These are phyloP conservation scores for Stenurella melanura DNA, from an alignment of 2,888 invertebrate genomes.

Conservation along the genomic window DNA sequence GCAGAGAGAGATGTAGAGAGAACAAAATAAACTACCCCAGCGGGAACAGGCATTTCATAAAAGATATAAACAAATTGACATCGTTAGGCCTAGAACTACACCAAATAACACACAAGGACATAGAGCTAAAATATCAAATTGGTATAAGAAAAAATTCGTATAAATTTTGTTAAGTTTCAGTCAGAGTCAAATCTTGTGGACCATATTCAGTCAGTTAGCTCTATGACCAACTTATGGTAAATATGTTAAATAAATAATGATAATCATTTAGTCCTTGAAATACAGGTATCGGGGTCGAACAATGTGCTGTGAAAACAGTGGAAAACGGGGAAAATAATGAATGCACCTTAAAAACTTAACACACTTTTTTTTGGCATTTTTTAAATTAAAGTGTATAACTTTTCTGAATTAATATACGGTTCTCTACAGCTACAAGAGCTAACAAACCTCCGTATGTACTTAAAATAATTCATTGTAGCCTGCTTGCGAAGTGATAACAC, in stretches of 20 bases:
- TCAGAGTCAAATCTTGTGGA: constrained; percentile 47
- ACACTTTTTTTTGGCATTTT: too few species aligned
- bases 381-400: too few species aligned
- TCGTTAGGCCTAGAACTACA: constrained; percentile 55
- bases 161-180: constrained; percentile 41
- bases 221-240: constrained; percentile 44
- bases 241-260: constrained; percentile 52
- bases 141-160: constrained; percentile 47
- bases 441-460: too few species aligned
- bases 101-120: constrained; percentile 50
- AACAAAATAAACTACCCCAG: constrained; percentile 31
- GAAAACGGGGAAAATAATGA: too few species aligned
- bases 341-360: too few species aligned
- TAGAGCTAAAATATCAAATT: constrained; percentile 52
- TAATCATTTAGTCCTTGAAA: constrained; percentile 48
- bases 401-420: too few species aligned
- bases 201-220: constrained; percentile 52
- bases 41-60: constrained; percentile 18
- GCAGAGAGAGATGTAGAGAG: constrained; percentile 17
- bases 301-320: constrained; percentile 1
- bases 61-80: constrained; percentile 57
- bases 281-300: constrained; percentile 9
- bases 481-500: too few species aligned
- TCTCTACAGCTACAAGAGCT: too few species aligned
- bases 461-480: too few species aligned